phyloP scores from a whole-genome alignment of 2,113 vertebrate species.

The Varanus salvator region DNA sequence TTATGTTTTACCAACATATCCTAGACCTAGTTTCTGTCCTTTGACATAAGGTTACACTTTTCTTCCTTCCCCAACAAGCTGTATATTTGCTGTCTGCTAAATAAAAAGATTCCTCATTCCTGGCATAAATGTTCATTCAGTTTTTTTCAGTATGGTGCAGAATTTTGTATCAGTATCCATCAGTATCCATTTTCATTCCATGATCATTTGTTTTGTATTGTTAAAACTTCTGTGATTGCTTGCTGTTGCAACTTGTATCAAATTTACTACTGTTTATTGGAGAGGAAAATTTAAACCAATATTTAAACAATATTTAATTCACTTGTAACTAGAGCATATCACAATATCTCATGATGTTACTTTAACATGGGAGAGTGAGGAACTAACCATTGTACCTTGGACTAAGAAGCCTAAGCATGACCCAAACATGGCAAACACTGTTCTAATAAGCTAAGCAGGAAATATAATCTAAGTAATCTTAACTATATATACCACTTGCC shows the following conservation, averaged over 20 bases:
- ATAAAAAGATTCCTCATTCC: background rate
- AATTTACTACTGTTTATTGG: fast-evolving
- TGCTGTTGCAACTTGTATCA: background rate
- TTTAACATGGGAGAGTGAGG: background rate
- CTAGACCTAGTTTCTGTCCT: background rate
- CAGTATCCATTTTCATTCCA: conserved; percentile 4
- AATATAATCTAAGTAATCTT: background rate
- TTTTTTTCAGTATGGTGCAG: background rate
- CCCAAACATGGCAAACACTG: conserved; percentile 20
- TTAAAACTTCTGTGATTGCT: background rate
- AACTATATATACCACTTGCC: background rate
- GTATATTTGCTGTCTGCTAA: background rate
- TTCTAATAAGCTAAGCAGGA: conserved; percentile 4
- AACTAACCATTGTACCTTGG: conserved; percentile 12
- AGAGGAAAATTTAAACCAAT: background rate
- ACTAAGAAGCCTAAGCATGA: background rate
- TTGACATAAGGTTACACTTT: background rate
- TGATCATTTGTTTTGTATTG: fast-evolving
- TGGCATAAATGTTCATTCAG: background rate
- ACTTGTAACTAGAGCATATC: background rate
- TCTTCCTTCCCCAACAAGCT: background rate
- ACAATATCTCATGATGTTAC: conserved; percentile 17
- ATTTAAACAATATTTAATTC: background rate
- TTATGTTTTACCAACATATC: background rate
- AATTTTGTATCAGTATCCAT: background rate